Conservation (phyloP, 2,888 invertebrate species). For the Anticlea derivata region DNA sequence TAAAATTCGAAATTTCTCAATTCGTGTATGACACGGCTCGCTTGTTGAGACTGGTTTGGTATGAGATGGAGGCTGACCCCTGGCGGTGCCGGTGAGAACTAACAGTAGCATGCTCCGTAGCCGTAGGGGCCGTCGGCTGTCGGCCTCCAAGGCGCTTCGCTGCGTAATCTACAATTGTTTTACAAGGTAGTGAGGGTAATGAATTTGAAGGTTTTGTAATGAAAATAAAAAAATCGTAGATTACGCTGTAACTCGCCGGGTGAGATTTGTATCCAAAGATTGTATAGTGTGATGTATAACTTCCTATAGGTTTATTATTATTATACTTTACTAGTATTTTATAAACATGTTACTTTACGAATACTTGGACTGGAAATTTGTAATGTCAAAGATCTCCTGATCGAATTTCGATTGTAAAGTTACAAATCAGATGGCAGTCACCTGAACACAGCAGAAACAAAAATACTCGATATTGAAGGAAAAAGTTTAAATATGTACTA, state of each 20-base stretch:
- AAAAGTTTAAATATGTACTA: constrained; percentile 35
- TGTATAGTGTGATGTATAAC: constrained; percentile 77
- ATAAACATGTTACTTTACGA: constrained; percentile 71
- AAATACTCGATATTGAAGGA: constrained; percentile 40
- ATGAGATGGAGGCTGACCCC: constrained; percentile 42
- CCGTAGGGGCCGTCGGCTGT: constrained; percentile 15
- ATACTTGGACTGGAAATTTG: constrained; percentile 63
- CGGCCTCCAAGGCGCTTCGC: constrained; percentile 38
- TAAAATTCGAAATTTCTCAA: constrained; percentile 57
- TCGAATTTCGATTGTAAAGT: constrained; percentile 50
- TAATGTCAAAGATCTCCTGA: constrained; percentile 68
- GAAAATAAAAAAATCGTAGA: constrained; percentile 14
- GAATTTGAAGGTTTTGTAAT: not conserved
- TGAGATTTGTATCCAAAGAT: constrained; percentile 81
- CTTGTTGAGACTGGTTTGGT: constrained; percentile 72
- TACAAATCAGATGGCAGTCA: constrained; percentile 31
- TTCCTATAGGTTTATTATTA: constrained; percentile 79
- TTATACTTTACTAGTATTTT: constrained; percentile 62
- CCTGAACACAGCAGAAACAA: constrained; percentile 29
- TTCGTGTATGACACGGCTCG: constrained; percentile 79
- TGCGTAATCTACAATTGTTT: constrained; percentile 33
- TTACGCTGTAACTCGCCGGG: constrained; percentile 44
- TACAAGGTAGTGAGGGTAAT: not conserved
- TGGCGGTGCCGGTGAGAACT: constrained; percentile 11
- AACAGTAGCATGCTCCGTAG: not conserved